These are phyloP conservation scores for Panorpa germanica DNA, from an alignment of 2,888 invertebrate species.

Conservation along the genomic window DNA sequence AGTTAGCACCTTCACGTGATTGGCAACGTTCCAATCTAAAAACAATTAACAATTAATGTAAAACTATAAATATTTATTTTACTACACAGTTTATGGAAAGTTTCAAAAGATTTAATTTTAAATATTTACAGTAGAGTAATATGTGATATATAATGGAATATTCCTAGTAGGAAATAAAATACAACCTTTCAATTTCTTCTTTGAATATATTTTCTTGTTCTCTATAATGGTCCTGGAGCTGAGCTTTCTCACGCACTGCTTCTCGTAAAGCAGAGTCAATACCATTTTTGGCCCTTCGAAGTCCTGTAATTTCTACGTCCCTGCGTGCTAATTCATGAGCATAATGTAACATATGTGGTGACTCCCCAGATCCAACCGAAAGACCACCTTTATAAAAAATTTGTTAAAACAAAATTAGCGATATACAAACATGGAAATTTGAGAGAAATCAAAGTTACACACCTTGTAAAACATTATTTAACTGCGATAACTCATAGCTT, in stretches of 20 bases:
- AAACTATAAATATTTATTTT: slow-evolving; percentile 7
- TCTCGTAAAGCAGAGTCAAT: slow-evolving; percentile 33
- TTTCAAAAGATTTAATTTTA: background rate
- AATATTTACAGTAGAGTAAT: background rate
- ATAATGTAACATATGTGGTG: slow-evolving; percentile 52
- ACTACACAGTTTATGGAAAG: background rate
- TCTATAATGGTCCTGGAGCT: slow-evolving; percentile 27
- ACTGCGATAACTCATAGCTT: background rate
- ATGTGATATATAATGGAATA: too few relatives aligned
- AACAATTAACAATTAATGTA: slow-evolving; percentile 10
- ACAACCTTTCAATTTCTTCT: slow-evolving; percentile 41
- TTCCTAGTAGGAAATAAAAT: slow-evolving; percentile 9
- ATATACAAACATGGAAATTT: too few relatives aligned
- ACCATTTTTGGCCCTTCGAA: slow-evolving; percentile 51
- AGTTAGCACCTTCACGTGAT: slow-evolving; percentile 66
- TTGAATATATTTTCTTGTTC: slow-evolving; percentile 23
- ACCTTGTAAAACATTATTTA: background rate
- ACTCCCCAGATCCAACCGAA: slow-evolving; percentile 9
- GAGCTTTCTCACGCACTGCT: slow-evolving; percentile 32
- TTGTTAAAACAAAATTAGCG: too few relatives aligned
- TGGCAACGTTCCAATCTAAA: slow-evolving; percentile 48
- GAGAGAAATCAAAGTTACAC: background rate
- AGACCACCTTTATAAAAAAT: slow-evolving; percentile 4
- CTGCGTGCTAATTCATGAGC: slow-evolving; percentile 64
- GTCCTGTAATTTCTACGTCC: slow-evolving; percentile 54